A percentile compares a stretch with the other conserved stretches of the same genome.
These are phyloP conservation scores for Lasioglossum calceatum DNA, from an alignment of 2,888 invertebrate species.

Conservation along the genomic window DNA sequence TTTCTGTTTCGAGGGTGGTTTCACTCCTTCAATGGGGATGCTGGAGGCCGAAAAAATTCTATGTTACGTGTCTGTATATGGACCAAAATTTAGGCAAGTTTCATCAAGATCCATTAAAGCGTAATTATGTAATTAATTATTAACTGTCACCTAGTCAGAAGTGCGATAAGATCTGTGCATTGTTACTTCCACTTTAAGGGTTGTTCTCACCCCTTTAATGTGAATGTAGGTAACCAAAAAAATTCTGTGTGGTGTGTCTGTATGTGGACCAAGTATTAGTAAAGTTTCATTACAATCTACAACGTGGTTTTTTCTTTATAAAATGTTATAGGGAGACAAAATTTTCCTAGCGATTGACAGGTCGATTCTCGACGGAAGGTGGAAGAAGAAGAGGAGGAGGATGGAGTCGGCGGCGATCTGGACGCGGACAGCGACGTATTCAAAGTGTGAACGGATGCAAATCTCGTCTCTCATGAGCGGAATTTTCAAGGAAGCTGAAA, in stretches of 20 bases:
- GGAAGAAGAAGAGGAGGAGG: background rate
- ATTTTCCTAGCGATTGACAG: background rate
- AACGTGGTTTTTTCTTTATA: background rate
- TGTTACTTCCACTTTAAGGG: background rate
- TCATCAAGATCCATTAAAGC: background rate
- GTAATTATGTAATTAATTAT: background rate
- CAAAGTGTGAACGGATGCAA: slow-evolving; percentile 81
- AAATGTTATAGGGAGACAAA: background rate
- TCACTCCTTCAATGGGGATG: background rate
- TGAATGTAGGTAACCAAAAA: background rate
- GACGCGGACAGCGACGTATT: slow-evolving; percentile 66
- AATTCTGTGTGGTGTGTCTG: background rate
- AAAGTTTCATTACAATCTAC: background rate
- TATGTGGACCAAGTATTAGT: background rate
- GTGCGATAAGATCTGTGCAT: background rate
- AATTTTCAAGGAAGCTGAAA: slow-evolving; percentile 79
- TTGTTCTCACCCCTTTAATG: background rate
- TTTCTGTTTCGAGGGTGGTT: background rate
- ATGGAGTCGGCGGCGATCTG: background rate
- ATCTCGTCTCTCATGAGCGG: slow-evolving; percentile 77
- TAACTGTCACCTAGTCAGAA: background rate
- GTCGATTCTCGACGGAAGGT: background rate
- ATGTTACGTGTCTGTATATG: background rate
- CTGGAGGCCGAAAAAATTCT: background rate
- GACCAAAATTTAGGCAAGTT: background rate